Conservation (phyloP, 2,113 vertebrate species). For the Hippocampus guttulatus region DNA sequence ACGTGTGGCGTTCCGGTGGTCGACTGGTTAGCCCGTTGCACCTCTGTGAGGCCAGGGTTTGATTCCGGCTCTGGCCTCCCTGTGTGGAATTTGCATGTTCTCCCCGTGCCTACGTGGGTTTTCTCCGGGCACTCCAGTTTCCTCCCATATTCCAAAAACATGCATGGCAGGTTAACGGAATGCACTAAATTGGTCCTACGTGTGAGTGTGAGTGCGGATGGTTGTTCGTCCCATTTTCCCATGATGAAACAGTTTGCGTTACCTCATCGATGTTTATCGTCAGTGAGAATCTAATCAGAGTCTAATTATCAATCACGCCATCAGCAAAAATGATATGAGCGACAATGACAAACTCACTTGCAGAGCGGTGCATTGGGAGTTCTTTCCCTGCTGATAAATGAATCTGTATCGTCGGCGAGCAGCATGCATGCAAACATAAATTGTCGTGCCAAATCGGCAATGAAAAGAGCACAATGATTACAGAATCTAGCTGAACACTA, state of each 20-base stretch:
- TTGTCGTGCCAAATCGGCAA: neutral
- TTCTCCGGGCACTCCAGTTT: no score
- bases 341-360: conserved; percentile 38
- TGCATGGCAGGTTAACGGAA: no score
- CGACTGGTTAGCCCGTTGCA: no score
- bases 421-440: neutral
- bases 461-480: neutral
- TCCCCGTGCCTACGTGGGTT: no score
- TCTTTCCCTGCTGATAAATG: conserved; percentile 29
- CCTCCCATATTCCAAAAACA: no score
- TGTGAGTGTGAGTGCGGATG: no score
- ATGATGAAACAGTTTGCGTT: neutral
- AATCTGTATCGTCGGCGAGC: neutral
- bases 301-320: conserved; percentile 40
- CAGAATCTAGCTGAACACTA: neutral
- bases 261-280: conserved; percentile 16
- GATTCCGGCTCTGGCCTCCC: no score
- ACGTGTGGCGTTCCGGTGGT: no score
- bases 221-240: neutral
- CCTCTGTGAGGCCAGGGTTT: no score
- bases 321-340: conserved; percentile 55
- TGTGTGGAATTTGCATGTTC: no score
- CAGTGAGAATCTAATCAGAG: conserved; percentile 36
- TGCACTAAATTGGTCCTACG: no score
- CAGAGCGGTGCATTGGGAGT: conserved; percentile 26